Evolutionary conservation across 1,140 invertebrate genomes (phyloP).

Genomic region (Oedothorax gibbosus): DNA sequence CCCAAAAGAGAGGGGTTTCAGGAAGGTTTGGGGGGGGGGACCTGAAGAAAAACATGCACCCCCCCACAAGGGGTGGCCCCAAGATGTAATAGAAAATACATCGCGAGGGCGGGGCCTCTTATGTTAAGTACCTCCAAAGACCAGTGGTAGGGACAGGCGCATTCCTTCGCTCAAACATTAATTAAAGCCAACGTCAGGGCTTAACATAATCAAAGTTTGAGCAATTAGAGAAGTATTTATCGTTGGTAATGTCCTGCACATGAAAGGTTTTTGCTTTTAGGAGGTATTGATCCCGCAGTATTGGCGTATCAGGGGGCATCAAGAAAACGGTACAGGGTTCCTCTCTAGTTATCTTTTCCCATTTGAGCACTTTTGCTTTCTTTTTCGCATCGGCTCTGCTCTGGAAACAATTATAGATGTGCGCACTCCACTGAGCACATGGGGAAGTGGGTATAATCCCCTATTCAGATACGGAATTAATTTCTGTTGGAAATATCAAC

Average conservation of each 20-base stretch:
- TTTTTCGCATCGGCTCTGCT: slow-evolving; percentile 8
- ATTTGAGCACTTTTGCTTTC: slow-evolving; percentile 49
- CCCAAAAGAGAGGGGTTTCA: neutral
- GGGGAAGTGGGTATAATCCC: neutral
- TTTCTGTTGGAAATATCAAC: too few relatives aligned
- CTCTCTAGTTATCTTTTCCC: slow-evolving; percentile 33
- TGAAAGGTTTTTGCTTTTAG: slow-evolving; percentile 54
- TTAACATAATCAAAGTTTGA: slow-evolving; percentile 60
- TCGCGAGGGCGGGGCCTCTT: slow-evolving; percentile 48
- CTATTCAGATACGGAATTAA: too few relatives aligned
- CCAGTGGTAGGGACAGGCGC: slow-evolving; percentile 20
- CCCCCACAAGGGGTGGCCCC: neutral
- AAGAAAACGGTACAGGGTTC: slow-evolving; percentile 47
- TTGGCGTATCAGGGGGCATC: slow-evolving; percentile 31
- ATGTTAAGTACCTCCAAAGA: slow-evolving; percentile 55
- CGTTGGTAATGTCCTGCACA: slow-evolving; percentile 50
- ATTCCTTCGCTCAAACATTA: slow-evolving; percentile 52
- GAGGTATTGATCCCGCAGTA: slow-evolving; percentile 22
- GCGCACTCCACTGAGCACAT: neutral
- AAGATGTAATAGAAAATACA: slow-evolving; percentile 36
- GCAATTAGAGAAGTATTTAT: slow-evolving; percentile 59
- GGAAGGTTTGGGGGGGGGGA: neutral
- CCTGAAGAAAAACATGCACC: neutral
- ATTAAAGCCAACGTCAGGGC: slow-evolving; percentile 58
- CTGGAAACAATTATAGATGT: slow-evolving; percentile 9